Evolutionary conservation across 2,113 vertebrate species (phyloP).

Genomic region (Pygathrix nemaeus): DNA sequence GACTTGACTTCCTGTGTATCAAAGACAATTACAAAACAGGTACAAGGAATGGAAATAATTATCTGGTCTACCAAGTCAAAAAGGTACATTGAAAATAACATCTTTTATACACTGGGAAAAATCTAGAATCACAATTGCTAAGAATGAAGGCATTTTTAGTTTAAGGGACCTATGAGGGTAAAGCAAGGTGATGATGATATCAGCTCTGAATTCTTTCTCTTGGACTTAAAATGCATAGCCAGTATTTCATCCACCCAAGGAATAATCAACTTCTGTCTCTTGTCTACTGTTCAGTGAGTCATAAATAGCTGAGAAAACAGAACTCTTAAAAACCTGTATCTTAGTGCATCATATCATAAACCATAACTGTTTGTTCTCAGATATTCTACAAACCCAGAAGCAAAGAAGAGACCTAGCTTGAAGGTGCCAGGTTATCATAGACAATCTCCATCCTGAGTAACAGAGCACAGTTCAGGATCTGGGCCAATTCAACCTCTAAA

Average conservation of each 20-base stretch:
- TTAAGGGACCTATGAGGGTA: too few relatives aligned
- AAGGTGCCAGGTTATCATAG: fast-evolving
- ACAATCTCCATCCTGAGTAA: fast-evolving
- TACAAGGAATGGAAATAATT: background rate
- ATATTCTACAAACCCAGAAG: background rate
- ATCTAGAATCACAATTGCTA: background rate
- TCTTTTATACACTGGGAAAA: background rate
- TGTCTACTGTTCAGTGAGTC: background rate
- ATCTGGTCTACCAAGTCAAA: background rate
- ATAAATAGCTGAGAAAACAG: background rate
- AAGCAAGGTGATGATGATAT: fast-evolving
- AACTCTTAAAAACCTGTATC: background rate
- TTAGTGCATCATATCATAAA: background rate
- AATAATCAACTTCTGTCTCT: background rate
- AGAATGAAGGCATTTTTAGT: background rate
- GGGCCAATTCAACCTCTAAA: background rate
- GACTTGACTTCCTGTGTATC: background rate
- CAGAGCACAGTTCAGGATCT: background rate
- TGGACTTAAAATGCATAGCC: fast-evolving
- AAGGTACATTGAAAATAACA: background rate
- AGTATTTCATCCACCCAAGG: too few relatives aligned
- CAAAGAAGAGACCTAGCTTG: background rate
- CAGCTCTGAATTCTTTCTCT: background rate
- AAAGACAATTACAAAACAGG: background rate
- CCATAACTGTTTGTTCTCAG: background rate